phyloP scores from a whole-genome alignment of 2,113 vertebrate genomes.

The Zapornia atra region DNA sequence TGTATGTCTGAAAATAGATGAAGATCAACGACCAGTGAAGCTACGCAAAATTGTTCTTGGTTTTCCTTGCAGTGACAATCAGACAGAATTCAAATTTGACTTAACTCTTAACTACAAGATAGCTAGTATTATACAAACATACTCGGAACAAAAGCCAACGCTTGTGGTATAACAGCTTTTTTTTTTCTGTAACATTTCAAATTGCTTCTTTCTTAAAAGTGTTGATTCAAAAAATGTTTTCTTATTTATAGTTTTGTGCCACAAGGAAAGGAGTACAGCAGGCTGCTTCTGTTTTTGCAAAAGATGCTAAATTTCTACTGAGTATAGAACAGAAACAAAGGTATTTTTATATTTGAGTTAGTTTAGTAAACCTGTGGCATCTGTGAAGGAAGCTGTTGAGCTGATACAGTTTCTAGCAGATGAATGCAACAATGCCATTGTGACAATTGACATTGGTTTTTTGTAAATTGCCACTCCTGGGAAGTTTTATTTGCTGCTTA shows the following conservation, averaged over 20 bases:
- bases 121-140: constrained; percentile 89
- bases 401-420: background rate
- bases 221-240: constrained; percentile 19
- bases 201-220: background rate
- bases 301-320: constrained; percentile 92
- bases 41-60: constrained; percentile 93
- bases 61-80: constrained; percentile 87
- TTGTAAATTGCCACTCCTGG: background rate
- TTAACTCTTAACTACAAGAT: constrained; percentile 96
- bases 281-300: constrained; percentile 88
- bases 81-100: constrained; percentile 97
- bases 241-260: constrained; percentile 90
- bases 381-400: background rate
- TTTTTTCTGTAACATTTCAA: background rate
- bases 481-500: background rate
- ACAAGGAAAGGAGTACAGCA: constrained; percentile 97
- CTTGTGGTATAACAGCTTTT: constrained; percentile 85
- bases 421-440: background rate
- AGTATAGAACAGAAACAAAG: constrained; percentile 89
- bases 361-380: background rate
- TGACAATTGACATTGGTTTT: background rate
- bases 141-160: constrained; percentile 92
- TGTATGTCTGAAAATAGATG: constrained; percentile 89
- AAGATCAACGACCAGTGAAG: constrained; percentile 93
- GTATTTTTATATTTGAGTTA: constrained; percentile 68